These are phyloP conservation scores for Hippocampus comes DNA, from an alignment of 2,113 vertebrate genomes.

Conservation along the genomic window DNA sequence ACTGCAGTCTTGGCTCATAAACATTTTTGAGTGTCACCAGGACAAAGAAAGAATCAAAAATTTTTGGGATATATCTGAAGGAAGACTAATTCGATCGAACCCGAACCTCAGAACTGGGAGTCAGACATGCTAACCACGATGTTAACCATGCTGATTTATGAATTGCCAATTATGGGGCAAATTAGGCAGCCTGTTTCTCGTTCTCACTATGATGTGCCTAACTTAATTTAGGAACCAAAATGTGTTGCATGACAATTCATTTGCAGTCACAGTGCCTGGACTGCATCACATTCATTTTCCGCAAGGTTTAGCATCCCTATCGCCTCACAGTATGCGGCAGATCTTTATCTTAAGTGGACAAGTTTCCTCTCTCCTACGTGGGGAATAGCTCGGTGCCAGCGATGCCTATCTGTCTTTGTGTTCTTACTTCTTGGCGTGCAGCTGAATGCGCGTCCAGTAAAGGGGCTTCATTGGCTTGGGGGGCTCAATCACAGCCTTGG, in stretches of 20 bases:
- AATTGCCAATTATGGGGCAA: too few relatives aligned
- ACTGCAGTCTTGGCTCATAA: background rate
- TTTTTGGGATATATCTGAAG: background rate
- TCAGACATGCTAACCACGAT: background rate
- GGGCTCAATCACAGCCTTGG: conserved; percentile 87
- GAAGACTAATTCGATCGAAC: background rate
- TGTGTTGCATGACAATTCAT: conserved; percentile 44
- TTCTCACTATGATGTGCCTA: background rate
- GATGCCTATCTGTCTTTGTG: conserved; percentile 50
- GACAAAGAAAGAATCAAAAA: background rate
- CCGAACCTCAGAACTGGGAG: background rate
- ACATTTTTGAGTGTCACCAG: background rate
- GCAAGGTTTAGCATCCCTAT: conserved; percentile 56
- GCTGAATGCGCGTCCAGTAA: conserved; percentile 97
- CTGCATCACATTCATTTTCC: conserved; percentile 64
- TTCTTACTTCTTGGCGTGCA: conserved; percentile 89
- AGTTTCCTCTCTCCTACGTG: conserved; percentile 60
- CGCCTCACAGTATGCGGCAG: conserved; percentile 47
- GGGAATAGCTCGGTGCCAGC: conserved; percentile 47
- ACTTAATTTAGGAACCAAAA: conserved; percentile 47
- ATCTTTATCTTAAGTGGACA: conserved; percentile 65
- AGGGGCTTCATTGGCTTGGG: conserved; percentile 96
- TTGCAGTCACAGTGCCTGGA: conserved; percentile 53
- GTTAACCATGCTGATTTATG: background rate
- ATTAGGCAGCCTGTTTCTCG: background rate